phyloP scores from a whole-genome alignment of 1,140 invertebrate species.

The Pinna nobilis region DNA sequence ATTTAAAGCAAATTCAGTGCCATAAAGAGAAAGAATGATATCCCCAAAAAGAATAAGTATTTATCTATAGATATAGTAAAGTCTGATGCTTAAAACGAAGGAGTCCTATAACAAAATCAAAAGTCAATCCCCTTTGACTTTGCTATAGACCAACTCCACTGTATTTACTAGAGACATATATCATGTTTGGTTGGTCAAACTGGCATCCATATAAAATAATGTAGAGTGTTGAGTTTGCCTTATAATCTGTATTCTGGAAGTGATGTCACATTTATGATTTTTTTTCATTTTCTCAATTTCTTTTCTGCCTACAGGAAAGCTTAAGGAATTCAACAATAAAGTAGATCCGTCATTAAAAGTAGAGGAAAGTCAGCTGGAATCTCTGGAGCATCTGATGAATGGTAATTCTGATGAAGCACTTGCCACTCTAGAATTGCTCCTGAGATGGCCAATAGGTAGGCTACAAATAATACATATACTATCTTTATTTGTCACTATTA shows the following conservation, averaged over 20 bases:
- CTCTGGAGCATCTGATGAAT: conserved; percentile 42
- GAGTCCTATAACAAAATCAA: no score
- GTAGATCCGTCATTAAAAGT: conserved; percentile 49
- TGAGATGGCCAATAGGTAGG: conserved; percentile 87
- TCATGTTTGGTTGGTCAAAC: no score
- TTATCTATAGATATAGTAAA: no score
- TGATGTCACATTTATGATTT: not conserved
- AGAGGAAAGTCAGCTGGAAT: conserved; percentile 40
- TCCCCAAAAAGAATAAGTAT: no score
- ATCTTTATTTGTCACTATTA: not conserved
- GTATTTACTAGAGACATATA: no score
- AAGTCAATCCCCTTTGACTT: no score
- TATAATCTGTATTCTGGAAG: not conserved
- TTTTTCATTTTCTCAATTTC: not conserved
- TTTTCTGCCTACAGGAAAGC: conserved; percentile 76
- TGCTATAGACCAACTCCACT: no score
- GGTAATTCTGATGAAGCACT: conserved; percentile 73
- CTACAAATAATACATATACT: not conserved
- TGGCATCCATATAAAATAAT: no score
- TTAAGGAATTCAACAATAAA: conserved; percentile 84
- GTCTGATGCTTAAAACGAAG: no score
- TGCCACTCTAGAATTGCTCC: conserved; percentile 80
- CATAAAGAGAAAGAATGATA: no score
- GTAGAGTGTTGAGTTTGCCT: no score
- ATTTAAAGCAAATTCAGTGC: no score